These are phyloP conservation scores for Nematostella vectensis DNA, from an alignment of 92 coral and sea anemone species.

Conservation along the genomic window DNA sequence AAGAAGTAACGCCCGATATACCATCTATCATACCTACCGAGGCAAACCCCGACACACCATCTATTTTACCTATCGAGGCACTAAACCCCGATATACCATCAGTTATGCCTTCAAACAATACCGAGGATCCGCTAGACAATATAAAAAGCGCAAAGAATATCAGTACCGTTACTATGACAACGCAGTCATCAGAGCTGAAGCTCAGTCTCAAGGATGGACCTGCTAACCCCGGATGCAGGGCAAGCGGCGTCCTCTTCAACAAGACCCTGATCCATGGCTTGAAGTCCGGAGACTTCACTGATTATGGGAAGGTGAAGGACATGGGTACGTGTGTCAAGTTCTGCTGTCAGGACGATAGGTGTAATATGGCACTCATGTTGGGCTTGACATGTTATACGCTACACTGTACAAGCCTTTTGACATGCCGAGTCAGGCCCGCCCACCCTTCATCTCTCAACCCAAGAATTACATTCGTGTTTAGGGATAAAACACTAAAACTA, in stretches of 20 bases:
- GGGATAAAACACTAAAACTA: slow-evolving; percentile 7
- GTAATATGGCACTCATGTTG: slow-evolving; percentile 66
- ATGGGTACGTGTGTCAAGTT: slow-evolving; percentile 51
- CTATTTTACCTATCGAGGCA: too few species aligned
- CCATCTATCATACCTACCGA: too few species aligned
- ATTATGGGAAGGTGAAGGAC: slow-evolving; percentile 63
- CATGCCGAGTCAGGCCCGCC: slow-evolving; percentile 53
- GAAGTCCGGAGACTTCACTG: slow-evolving; percentile 79
- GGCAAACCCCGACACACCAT: too few species aligned
- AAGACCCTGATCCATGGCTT: slow-evolving; percentile 79
- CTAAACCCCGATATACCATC: too few species aligned
- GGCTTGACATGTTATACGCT: slow-evolving; percentile 56
- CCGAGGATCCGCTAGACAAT: too few species aligned
- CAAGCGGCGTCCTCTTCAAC: slow-evolving; percentile 34
- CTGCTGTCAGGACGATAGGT: slow-evolving; percentile 57
- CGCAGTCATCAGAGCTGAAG: not conserved
- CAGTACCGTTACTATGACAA: slow-evolving; percentile 8
- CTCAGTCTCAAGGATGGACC: not conserved
- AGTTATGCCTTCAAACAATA: too few species aligned
- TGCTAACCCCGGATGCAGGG: slow-evolving; percentile 18
- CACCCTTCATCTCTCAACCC: slow-evolving; percentile 49
- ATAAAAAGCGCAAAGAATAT: not conserved
- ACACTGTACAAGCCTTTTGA: slow-evolving; percentile 36
- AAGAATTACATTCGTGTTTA: slow-evolving; percentile 46
- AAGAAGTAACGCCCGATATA: too few species aligned